phyloP scores from a whole-genome alignment of 2,797 vertebrate species.

The Setipinna tenuifilis region DNA sequence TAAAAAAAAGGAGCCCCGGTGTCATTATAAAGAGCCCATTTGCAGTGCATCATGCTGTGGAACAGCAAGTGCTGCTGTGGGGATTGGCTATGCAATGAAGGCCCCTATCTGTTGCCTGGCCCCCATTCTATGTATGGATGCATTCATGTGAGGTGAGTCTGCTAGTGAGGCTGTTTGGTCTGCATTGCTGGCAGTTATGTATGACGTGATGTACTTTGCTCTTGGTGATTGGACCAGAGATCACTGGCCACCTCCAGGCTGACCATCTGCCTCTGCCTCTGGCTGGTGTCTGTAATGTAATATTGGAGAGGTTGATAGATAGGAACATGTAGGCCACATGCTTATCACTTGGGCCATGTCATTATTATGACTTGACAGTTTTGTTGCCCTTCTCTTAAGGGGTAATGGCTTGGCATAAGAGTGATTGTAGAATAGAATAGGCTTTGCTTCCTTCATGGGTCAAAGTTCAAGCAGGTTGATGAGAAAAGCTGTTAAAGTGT shows the following conservation, averaged over 20 bases:
- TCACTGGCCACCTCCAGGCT: neutral
- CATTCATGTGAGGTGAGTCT: neutral
- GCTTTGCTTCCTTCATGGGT: neutral
- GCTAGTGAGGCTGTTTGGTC: neutral
- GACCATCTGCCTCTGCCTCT: neutral
- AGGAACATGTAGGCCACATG: neutral
- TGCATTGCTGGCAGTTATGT: neutral
- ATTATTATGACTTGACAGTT: neutral
- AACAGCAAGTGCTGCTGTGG: neutral
- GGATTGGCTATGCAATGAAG: neutral
- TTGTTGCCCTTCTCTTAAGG: too few relatives aligned
- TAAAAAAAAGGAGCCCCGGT: neutral
- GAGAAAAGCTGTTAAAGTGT: slow-evolving; percentile 2
- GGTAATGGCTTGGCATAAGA: neutral
- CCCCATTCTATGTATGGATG: neutral
- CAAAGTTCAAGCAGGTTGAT: neutral
- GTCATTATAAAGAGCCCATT: neutral
- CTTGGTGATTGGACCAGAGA: neutral
- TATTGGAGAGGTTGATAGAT: neutral
- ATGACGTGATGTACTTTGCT: neutral
- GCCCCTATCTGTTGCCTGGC: too few relatives aligned
- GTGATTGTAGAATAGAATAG: neutral
- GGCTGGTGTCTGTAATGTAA: neutral
- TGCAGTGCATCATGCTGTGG: neutral
- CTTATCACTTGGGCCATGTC: neutral